Evolutionary conservation across 2,888 invertebrate species (phyloP), one percentile per base, ranked within the genome.

Genomic region (Serrognathus titanus): DNA sequence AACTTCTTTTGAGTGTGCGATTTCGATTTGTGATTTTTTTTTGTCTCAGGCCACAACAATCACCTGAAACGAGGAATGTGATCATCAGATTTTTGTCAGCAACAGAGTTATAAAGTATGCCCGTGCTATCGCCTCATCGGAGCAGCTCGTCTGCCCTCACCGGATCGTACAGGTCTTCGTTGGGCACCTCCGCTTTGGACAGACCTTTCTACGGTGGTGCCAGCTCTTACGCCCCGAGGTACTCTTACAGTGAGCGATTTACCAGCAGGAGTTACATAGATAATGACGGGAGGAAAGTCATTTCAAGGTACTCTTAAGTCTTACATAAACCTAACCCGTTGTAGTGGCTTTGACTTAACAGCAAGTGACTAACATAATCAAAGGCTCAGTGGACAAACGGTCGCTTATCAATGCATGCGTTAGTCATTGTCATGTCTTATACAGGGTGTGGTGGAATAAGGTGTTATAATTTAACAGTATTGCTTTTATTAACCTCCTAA

Each of bases 81-180:
- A 46, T 48, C 46, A 40, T 16, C 38, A 31, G 24, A 31, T 31
- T 31, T 1, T 31, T 31, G 24, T 31, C 24, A 16, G 16, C 16
- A 31, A 3, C 7, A 31, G 24, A 31, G 24, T 31, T 43, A 20
- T 43, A 10, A 9, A 43, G 3, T 45, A 84, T 84, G 84, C 83
- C 84, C 63, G 83, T 83, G 47, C 79, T 83, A 6, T 83, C 83
- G 11, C 84, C 84, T 3, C 82, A 83, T 31, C 74, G 83, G 39
- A 80, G 82, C 36, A 69, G 75, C 45, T 73, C 74, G 47, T 31
- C 24, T 31, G 71, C 55, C 72, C 72, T 73, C 69, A 80, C 55
- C 52, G 74, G 74, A 11, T 72, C 75, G 3, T 80, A 82, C 35
- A 80, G 84, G 16, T 82, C 83, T 0, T 67, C 82, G 8, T 79